Percentiles rank a stretch among this genome's conserved stretches.
These are phyloP conservation scores for Bufo bufo DNA, from an alignment of 2,113 vertebrate genomes.

Conservation along the genomic window DNA sequence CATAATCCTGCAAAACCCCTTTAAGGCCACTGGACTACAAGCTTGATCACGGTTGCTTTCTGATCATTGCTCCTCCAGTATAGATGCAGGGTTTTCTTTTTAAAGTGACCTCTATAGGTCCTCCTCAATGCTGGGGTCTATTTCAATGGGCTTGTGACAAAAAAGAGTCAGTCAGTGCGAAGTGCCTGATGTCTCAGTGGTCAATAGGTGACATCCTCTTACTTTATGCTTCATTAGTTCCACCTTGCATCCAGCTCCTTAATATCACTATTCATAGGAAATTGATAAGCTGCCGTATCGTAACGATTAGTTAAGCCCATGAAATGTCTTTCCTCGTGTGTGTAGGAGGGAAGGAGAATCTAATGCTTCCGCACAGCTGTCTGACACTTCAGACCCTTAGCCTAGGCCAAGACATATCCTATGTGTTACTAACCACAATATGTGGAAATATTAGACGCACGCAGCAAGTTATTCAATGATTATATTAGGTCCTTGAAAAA, in stretches of 20 bases:
- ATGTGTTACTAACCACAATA: background rate
- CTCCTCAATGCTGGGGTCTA: background rate
- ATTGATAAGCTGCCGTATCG: background rate
- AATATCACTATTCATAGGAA: background rate
- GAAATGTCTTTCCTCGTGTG: background rate
- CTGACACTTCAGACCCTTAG: background rate
- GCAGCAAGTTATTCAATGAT: background rate
- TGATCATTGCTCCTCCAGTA: too few species aligned
- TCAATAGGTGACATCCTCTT: constrained; percentile 12
- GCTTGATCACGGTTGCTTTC: too few species aligned
- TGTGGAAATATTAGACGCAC: background rate
- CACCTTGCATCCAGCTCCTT: background rate
- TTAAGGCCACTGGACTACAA: too few species aligned
- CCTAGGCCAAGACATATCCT: background rate
- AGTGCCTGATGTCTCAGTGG: background rate
- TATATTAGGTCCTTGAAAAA: background rate
- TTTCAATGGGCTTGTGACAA: background rate
- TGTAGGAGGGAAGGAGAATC: background rate
- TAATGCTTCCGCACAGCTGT: background rate
- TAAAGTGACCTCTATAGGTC: background rate
- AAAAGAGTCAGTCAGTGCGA: background rate
- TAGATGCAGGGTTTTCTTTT: too few species aligned
- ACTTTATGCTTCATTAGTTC: background rate
- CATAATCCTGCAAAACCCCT: too few species aligned
- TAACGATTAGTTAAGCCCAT: background rate